Evolutionary conservation across 2,888 invertebrate species (phyloP).

Genomic region (Drosophila anomalata): DNA sequence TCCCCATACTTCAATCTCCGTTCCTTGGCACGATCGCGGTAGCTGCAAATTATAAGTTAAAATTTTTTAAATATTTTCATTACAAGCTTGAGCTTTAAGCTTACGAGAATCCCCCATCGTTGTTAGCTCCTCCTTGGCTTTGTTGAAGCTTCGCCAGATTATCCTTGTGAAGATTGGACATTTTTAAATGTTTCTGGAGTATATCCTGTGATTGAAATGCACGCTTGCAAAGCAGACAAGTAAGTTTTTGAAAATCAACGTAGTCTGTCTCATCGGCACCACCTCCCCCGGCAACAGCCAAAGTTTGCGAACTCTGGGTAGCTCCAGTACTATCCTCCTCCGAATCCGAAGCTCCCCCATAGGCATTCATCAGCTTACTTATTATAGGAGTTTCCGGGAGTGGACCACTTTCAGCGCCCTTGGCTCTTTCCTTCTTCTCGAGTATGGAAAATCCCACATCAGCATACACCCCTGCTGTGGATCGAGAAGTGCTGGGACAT

Average conservation of each 20-base stretch:
- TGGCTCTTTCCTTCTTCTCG: conserved; percentile 88
- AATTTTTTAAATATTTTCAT: background rate
- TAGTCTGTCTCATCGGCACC: conserved; percentile 88
- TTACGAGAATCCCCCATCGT: conserved; percentile 59
- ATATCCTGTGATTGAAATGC: conserved; percentile 96
- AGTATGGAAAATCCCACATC: conserved; percentile 97
- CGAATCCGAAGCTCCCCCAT: conserved; percentile 88
- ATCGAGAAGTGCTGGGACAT: conserved; percentile 60
- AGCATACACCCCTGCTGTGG: conserved; percentile 87
- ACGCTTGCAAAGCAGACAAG: conserved; percentile 97
- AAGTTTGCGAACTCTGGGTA: background rate
- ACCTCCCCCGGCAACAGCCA: background rate
- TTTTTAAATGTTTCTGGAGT: conserved; percentile 94
- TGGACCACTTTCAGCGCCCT: conserved; percentile 79
- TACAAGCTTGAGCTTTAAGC: background rate
- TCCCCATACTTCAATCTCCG: conserved; percentile 96
- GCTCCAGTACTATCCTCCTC: conserved; percentile 85
- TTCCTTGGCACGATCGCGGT: conserved; percentile 98
- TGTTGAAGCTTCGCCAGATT: conserved; percentile 87
- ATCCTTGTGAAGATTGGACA: conserved; percentile 97
- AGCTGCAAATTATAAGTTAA: conserved; percentile 82
- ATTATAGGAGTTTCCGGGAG: conserved; percentile 41
- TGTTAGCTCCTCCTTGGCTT: conserved; percentile 8
- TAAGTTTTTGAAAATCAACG: conserved; percentile 94
- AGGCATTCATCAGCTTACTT: conserved; percentile 89